Conservation (phyloP, 2,888 invertebrate genomes). For the Hesperia comma region DNA sequence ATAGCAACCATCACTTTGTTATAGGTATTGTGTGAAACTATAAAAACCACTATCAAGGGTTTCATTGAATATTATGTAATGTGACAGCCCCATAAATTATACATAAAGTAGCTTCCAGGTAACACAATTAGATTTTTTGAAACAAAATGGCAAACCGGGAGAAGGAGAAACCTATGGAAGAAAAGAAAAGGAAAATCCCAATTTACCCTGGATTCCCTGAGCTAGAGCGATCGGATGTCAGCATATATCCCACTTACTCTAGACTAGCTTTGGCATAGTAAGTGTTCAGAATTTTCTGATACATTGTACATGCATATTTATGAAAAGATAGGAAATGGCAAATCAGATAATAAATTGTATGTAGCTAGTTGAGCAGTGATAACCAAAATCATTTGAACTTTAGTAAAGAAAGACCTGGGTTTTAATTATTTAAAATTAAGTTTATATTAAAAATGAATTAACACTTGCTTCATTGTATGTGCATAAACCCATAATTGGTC, state of each 20-base stretch:
- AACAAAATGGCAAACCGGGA: constrained; percentile 44
- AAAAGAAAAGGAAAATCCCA: constrained; percentile 59
- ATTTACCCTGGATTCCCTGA: constrained; percentile 80
- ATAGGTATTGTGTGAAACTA: neutral
- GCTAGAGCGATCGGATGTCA: constrained; percentile 83
- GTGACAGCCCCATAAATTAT: constrained; percentile 16
- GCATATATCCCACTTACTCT: constrained; percentile 85
- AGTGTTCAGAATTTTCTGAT: constrained; percentile 70
- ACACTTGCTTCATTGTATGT: too few species aligned
- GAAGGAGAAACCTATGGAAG: constrained; percentile 42
- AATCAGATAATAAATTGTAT: too few species aligned
- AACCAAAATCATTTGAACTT: too few species aligned
- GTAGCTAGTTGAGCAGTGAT: too few species aligned
- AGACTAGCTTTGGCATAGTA: constrained; percentile 85
- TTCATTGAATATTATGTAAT: neutral
- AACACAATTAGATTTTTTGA: neutral
- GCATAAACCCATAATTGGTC: too few species aligned
- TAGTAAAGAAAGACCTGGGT: too few species aligned
- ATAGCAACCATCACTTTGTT: constrained; percentile 9
- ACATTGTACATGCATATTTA: too few species aligned
- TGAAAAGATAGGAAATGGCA: too few species aligned
- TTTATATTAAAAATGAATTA: too few species aligned
- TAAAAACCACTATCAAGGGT: neutral
- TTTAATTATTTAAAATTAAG: too few species aligned
- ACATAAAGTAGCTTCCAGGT: neutral